phyloP scores from a whole-genome alignment of 1,140 invertebrate genomes.

The Aphaenogaster rudis region DNA sequence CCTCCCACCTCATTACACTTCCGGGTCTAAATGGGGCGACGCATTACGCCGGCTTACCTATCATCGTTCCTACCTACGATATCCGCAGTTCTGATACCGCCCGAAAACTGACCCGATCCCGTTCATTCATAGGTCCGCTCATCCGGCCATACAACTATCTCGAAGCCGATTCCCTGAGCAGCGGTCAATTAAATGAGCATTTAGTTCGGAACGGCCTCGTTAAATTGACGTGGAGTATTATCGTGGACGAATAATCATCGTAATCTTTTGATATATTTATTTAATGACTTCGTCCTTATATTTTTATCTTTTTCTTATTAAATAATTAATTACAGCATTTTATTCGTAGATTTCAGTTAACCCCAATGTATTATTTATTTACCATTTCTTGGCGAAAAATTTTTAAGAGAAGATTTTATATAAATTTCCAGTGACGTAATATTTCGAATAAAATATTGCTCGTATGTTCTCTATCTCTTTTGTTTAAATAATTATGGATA shows the following conservation, averaged over 20 bases:
- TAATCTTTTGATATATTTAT: too few relatives aligned
- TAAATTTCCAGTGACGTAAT: background rate
- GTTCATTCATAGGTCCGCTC: slow-evolving; percentile 43
- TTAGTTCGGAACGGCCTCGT: slow-evolving; percentile 64
- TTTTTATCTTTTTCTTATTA: background rate
- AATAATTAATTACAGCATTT: background rate
- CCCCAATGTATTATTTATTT: slow-evolving; percentile 1
- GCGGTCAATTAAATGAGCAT: slow-evolving; percentile 65
- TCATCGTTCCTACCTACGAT: slow-evolving; percentile 72
- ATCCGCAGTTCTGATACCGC: slow-evolving; percentile 68
- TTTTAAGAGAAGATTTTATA: background rate
- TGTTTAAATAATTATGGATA: background rate
- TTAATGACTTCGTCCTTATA: background rate
- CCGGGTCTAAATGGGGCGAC: slow-evolving; percentile 79
- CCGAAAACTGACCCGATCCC: slow-evolving; percentile 71
- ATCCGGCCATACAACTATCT: slow-evolving; percentile 64
- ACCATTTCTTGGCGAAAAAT: background rate
- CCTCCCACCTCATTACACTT: slow-evolving; percentile 77
- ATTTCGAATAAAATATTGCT: background rate
- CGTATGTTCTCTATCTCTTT: background rate
- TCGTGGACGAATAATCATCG: background rate
- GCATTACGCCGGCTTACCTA: slow-evolving; percentile 79
- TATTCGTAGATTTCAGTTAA: background rate
- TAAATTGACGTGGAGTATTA: slow-evolving; percentile 59
- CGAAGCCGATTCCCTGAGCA: slow-evolving; percentile 66